These are phyloP conservation scores for Lepisosteus oculatus DNA, from an alignment of 2,113 vertebrate genomes.

Conservation along the genomic window DNA sequence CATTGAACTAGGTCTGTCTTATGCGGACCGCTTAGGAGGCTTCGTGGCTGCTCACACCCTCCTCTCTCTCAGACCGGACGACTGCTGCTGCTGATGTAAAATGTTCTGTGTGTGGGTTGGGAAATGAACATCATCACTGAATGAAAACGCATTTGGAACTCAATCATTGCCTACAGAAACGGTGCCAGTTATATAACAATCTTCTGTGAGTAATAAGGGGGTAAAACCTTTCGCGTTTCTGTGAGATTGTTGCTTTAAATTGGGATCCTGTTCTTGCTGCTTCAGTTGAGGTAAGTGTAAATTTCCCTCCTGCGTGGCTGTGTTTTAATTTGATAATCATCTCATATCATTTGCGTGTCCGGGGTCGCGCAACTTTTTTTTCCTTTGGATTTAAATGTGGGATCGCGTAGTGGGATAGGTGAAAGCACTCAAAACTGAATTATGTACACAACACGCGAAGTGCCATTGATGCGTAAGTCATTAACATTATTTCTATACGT, in stretches of 20 bases:
- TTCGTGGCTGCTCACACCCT: constrained; percentile 14
- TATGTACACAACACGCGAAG: too few species aligned
- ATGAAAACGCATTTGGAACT: constrained; percentile 37
- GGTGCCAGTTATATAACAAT: constrained; percentile 63
- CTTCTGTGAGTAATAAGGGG: constrained; percentile 52
- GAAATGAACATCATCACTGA: constrained; percentile 40
- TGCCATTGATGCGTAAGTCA: too few species aligned
- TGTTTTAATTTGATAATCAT: background rate
- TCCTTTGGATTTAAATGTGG: background rate
- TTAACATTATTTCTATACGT: too few species aligned
- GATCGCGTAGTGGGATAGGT: too few species aligned
- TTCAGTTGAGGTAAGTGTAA: constrained; percentile 43
- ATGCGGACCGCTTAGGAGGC: constrained; percentile 6
- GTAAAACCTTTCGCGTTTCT: constrained; percentile 44
- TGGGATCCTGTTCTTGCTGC: constrained; percentile 24
- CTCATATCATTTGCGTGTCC: too few species aligned
- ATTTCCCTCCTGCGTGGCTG: background rate
- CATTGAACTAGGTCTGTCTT: too few species aligned
- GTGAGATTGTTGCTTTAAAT: constrained; percentile 26
- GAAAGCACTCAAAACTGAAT: too few species aligned
- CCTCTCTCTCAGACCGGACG: constrained; percentile 24
- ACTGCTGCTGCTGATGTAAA: constrained; percentile 24
- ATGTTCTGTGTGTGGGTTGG: constrained; percentile 40
- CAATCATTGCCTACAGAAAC: constrained; percentile 49
- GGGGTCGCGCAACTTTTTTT: background rate